These are phyloP conservation scores for Varanus salvator DNA, from an alignment of 2,113 vertebrate genomes.

Conservation along the genomic window DNA sequence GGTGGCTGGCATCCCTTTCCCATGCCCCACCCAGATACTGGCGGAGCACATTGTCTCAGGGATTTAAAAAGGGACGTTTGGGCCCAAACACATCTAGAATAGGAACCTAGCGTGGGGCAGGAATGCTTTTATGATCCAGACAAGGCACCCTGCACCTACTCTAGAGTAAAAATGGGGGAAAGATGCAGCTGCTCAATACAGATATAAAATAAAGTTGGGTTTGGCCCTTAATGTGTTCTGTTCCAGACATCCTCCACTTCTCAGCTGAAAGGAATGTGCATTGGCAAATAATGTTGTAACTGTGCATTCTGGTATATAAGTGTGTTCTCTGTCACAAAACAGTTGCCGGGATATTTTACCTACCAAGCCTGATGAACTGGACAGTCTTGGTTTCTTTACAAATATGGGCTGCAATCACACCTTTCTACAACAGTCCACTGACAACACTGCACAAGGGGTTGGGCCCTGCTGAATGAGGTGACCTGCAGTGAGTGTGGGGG, in stretches of 20 bases:
- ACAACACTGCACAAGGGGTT: too few relatives aligned
- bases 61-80: background rate
- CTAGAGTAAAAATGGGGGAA: too few relatives aligned
- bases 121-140: too few relatives aligned
- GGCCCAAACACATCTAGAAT: too few relatives aligned
- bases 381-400: conserved; percentile 14
- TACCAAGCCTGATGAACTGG: background rate
- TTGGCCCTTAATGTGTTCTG: background rate
- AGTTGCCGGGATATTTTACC: conserved; percentile 35
- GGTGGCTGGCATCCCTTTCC: too few relatives aligned
- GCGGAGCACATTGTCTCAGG: background rate
- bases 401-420: background rate
- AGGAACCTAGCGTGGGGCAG: too few relatives aligned
- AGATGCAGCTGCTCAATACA: too few relatives aligned
- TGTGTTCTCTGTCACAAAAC: background rate
- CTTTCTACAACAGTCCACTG: too few relatives aligned
- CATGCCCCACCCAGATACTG: background rate
- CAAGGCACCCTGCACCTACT: too few relatives aligned
- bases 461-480: too few relatives aligned
- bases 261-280: background rate
- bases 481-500: too few relatives aligned
- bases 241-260: background rate
- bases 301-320: background rate
- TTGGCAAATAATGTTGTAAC: background rate
- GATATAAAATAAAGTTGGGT: too few relatives aligned